Evolutionary conservation across 1,140 invertebrate species (phyloP).

Genomic region (Drosophila paulistorum): DNA sequence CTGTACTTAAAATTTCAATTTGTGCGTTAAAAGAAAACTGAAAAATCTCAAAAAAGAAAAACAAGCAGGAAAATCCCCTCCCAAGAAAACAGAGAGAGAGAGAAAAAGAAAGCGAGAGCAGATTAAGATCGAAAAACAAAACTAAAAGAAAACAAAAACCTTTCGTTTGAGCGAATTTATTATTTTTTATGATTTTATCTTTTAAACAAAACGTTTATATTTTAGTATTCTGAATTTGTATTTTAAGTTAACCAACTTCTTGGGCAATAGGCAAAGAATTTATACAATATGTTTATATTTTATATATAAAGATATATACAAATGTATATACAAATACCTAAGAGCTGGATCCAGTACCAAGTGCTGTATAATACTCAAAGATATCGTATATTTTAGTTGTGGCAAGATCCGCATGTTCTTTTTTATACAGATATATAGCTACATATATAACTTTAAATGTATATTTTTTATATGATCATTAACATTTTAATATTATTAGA

Average conservation of each 20-base stretch:
- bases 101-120: constrained; percentile 34
- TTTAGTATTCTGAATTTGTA: constrained; percentile 57
- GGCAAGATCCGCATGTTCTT: constrained; percentile 1
- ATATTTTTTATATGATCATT: constrained; percentile 33
- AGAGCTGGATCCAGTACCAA: constrained; percentile 66
- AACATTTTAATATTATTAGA: constrained; percentile 26
- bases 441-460: constrained; percentile 28
- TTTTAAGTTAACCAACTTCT: constrained; percentile 36
- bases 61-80: constrained; percentile 68
- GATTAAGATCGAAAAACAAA: constrained; percentile 33
- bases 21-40: constrained; percentile 38
- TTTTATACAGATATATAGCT: constrained; percentile 6
- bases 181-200: constrained; percentile 58
- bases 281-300: constrained; percentile 30
- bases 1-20: constrained; percentile 63
- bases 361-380: constrained; percentile 72
- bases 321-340: constrained; percentile 26
- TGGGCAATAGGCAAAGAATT: constrained; percentile 15
- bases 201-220: constrained; percentile 35
- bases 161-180: constrained; percentile 80
- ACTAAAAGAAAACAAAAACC: constrained; percentile 38
- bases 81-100: constrained; percentile 36
- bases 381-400: constrained; percentile 31
- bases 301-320: constrained; percentile 43
- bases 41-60: constrained; percentile 61